Conservation (phyloP, 2,113 vertebrate species). For the Lipotes vexillifer region DNA sequence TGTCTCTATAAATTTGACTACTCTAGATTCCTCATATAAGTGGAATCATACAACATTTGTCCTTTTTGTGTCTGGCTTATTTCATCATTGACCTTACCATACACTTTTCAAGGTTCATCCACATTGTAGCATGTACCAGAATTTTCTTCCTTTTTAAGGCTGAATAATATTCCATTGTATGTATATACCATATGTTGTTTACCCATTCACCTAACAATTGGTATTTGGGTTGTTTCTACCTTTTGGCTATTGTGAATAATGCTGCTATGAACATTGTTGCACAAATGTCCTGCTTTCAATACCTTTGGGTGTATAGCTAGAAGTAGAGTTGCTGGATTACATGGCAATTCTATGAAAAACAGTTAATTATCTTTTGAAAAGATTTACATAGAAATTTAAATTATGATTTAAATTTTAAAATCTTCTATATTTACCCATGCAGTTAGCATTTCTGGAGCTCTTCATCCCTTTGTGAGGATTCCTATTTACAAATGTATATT, state of each 20-base stretch:
- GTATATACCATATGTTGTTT: too few relatives aligned
- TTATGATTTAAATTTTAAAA: not conserved
- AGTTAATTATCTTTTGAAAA: conserved; percentile 20
- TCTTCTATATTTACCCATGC: not conserved
- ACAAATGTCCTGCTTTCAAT: not conserved
- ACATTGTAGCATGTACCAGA: not conserved
- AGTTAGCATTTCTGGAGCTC: not conserved
- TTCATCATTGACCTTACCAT: not conserved
- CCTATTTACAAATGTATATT: not conserved
- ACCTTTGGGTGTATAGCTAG: not conserved
- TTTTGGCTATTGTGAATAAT: too few relatives aligned
- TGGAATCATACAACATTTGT: not conserved
- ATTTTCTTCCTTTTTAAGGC: not conserved
- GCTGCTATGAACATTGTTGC: not conserved
- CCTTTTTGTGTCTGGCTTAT: not conserved
- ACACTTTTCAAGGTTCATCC: not conserved
- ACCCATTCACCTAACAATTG: too few relatives aligned
- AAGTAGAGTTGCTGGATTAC: not conserved
- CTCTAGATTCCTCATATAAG: not conserved
- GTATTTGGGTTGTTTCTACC: too few relatives aligned
- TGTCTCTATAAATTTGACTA: not conserved
- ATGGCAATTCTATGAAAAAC: not conserved
- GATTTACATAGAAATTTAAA: not conserved
- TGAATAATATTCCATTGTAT: not conserved
- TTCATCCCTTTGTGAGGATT: not conserved